These are phyloP conservation scores for Etheostoma spectabile DNA, from an alignment of 2,113 vertebrate species.

Conservation along the genomic window DNA sequence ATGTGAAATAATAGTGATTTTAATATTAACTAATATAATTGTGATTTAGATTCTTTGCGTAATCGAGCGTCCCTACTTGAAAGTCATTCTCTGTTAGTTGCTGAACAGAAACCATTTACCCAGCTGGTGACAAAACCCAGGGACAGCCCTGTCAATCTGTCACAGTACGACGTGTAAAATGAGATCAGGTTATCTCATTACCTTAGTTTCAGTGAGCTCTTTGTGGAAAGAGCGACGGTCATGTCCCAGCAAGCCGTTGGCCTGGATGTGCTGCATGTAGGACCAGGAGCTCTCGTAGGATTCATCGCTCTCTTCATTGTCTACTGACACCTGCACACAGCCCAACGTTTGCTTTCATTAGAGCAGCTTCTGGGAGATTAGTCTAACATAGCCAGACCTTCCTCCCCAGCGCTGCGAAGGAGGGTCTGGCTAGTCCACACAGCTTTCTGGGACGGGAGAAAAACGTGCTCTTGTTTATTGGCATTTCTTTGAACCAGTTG, in stretches of 20 bases:
- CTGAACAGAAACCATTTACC: neutral
- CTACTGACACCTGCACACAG: constrained; percentile 85
- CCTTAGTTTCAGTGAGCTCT: constrained; percentile 72
- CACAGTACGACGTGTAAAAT: neutral
- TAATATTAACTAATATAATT: too few relatives aligned
- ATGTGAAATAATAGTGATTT: too few relatives aligned
- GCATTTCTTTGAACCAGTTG: too few relatives aligned
- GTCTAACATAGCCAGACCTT: too few relatives aligned
- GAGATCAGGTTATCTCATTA: neutral
- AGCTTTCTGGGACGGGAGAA: too few relatives aligned
- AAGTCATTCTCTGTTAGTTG: neutral
- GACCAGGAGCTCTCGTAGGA: constrained; percentile 93
- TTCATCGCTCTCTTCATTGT: constrained; percentile 92
- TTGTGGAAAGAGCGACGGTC: constrained; percentile 80
- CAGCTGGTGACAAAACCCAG: neutral
- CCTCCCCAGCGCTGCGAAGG: too few relatives aligned
- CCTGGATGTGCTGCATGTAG: constrained; percentile 83
- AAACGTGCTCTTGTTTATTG: too few relatives aligned
- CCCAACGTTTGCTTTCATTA: neutral
- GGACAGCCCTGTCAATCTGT: neutral
- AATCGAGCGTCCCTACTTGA: too few relatives aligned
- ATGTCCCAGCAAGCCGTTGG: constrained; percentile 60
- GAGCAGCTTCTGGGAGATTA: neutral
- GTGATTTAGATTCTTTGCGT: too few relatives aligned
- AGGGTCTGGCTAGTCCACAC: too few relatives aligned